phyloP scores from a whole-genome alignment of 2,797 vertebrate genomes.

The Eupleurogrammus muticus region DNA sequence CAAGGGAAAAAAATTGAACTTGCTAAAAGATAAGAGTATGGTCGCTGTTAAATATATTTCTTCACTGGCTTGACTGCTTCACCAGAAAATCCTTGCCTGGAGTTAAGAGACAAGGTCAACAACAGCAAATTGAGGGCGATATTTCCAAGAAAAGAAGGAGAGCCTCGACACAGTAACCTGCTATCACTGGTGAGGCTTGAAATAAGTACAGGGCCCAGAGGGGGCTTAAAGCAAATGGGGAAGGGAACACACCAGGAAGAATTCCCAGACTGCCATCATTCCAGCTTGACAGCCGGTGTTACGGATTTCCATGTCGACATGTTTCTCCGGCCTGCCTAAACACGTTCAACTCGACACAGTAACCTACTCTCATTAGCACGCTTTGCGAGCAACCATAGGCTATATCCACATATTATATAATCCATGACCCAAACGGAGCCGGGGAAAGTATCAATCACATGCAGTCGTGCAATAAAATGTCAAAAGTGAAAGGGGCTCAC shows the following conservation, averaged over 20 bases:
- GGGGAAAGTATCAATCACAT: conserved; percentile 12
- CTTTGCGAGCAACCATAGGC: conserved; percentile 22
- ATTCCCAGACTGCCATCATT: conserved; percentile 79
- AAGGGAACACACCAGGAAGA: conserved; percentile 56
- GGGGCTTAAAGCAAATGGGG: conserved; percentile 31
- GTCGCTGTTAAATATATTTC: not conserved
- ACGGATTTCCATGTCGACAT: conserved; percentile 53
- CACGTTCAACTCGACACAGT: conserved; percentile 70
- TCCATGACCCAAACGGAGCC: not conserved
- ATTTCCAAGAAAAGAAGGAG: conserved; percentile 43
- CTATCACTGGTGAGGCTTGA: conserved; percentile 7
- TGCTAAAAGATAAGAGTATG: not conserved
- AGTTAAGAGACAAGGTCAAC: conserved; percentile 30
- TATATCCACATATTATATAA: conserved; percentile 13
- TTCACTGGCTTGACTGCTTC: not conserved
- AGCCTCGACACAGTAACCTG: conserved; percentile 53
- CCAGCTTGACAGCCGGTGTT: conserved; percentile 60
- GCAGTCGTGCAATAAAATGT: conserved; percentile 6
- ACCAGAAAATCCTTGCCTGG: conserved; percentile 8
- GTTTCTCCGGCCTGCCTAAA: conserved; percentile 62
- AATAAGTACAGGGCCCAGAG: conserved; percentile 30
- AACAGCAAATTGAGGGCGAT: conserved; percentile 37
- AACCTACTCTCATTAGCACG: conserved; percentile 61
- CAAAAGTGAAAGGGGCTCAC: conserved; percentile 7
- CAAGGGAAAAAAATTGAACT: not conserved